Conservation (phyloP, 2,797 vertebrate genomes). For the Champsocephalus esox region DNA sequence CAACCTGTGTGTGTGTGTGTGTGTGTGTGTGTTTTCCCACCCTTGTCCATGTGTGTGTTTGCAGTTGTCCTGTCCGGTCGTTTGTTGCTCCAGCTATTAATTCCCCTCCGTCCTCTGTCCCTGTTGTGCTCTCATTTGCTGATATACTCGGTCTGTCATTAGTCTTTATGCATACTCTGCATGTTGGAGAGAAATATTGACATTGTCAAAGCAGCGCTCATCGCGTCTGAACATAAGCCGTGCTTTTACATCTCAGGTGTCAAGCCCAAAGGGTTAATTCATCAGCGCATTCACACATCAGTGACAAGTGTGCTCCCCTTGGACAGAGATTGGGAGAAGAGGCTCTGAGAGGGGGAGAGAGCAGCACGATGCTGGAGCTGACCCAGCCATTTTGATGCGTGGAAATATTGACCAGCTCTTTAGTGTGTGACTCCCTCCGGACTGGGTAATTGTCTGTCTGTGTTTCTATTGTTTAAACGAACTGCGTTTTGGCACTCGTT, state of each 20-base stretch:
- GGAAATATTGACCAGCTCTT: conserved; percentile 87
- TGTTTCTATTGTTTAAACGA: conserved; percentile 86
- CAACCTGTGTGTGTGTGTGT: conserved; percentile 4
- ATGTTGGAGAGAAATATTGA: conserved; percentile 80
- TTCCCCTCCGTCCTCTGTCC: conserved; percentile 66
- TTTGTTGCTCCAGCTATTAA: conserved; percentile 78
- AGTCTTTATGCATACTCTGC: conserved; percentile 79
- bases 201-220: conserved; percentile 72
- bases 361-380: conserved; percentile 71
- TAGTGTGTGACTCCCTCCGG: conserved; percentile 82
- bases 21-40: conserved; percentile 18
- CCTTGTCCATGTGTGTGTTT: conserved; percentile 69
- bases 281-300: conserved; percentile 73
- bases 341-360: conserved; percentile 70
- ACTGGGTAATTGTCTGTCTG: conserved; percentile 83
- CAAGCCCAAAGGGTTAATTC: conserved; percentile 73
- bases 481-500: conserved; percentile 79
- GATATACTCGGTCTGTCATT: conserved; percentile 76
- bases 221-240: conserved; percentile 65
- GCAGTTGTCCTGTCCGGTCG: conserved; percentile 78
- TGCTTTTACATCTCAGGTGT: conserved; percentile 77
- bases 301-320: conserved; percentile 60
- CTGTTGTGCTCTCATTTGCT: conserved; percentile 78
- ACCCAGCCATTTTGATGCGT: conserved; percentile 82
- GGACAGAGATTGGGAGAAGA: conserved; percentile 68